A percentile compares a stretch with the other conserved stretches of the same genome.
These are phyloP conservation scores for Galeopsomyia nigrocyanea DNA, from an alignment of 2,888 invertebrate genomes.

Conservation along the genomic window DNA sequence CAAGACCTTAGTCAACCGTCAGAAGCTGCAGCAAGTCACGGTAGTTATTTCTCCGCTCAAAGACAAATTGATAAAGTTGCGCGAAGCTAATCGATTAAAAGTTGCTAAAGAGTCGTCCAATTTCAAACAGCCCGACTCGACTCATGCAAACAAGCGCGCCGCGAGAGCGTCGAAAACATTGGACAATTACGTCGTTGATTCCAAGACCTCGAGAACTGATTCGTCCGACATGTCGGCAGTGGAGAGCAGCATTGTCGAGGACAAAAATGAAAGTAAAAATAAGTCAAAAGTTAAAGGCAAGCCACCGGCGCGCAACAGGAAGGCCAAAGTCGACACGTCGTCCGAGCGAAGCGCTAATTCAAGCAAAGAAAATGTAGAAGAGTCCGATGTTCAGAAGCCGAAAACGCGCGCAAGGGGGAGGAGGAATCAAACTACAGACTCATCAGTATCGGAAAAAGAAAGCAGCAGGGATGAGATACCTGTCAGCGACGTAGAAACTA, in stretches of 20 bases:
- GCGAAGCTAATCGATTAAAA: too few relatives aligned
- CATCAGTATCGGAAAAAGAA: slow-evolving; percentile 1
- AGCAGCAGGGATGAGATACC: neutral
- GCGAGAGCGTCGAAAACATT: neutral
- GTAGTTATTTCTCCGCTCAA: slow-evolving; percentile 44
- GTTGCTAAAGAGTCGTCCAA: slow-evolving; percentile 7
- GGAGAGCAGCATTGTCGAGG: neutral
- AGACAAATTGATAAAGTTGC: neutral
- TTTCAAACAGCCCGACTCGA: slow-evolving; percentile 30
- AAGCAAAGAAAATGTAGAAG: slow-evolving; percentile 32
- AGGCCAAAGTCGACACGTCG: neutral
- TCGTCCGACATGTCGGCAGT: neutral
- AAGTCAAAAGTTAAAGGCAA: neutral
- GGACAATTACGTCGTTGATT: neutral
- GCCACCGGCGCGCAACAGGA: neutral
- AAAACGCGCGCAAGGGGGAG: neutral
- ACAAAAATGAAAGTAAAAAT: slow-evolving; percentile 2
- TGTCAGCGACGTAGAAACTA: neutral
- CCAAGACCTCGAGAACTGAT: neutral
- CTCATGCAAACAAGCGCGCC: too few relatives aligned
- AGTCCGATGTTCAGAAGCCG: slow-evolving; percentile 9
- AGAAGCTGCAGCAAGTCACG: slow-evolving; percentile 36
- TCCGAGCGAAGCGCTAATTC: neutral
- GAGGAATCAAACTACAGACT: slow-evolving; percentile 7
- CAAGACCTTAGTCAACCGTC: slow-evolving; percentile 4